Conservation (phyloP, 2,113 vertebrate species). For the Cottus gobio region DNA sequence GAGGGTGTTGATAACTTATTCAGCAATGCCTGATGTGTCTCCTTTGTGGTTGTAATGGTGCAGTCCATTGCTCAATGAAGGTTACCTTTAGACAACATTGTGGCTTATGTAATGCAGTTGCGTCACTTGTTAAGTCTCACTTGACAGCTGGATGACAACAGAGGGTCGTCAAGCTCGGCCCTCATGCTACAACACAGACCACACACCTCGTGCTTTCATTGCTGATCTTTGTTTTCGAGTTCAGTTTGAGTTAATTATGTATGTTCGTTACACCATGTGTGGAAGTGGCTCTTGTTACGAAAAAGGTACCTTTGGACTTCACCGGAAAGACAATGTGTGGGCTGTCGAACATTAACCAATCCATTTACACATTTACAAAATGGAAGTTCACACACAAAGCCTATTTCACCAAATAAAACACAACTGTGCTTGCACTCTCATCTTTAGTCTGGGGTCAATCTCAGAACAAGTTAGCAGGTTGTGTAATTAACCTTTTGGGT, state of each 20-base stretch:
- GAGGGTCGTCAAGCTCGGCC: neutral
- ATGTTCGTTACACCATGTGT: neutral
- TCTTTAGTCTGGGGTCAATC: neutral
- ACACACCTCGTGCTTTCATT: neutral
- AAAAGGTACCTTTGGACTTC: neutral
- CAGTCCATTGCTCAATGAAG: neutral
- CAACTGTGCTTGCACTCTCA: neutral
- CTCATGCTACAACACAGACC: neutral
- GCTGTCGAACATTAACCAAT: neutral
- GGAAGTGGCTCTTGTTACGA: neutral
- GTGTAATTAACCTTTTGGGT: no score
- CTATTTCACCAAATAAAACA: neutral
- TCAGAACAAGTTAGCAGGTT: neutral
- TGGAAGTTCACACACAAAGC: neutral
- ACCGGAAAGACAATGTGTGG: neutral
- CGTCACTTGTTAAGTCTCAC: neutral
- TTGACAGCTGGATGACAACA: neutral
- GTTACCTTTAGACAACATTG: conserved; percentile 17
- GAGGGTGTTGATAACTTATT: neutral
- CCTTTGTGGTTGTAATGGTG: neutral
- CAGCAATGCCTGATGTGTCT: neutral
- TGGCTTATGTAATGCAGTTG: neutral
- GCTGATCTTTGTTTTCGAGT: neutral
- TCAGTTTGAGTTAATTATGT: neutral
- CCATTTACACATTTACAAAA: neutral